Evolutionary conservation across 2,113 vertebrate genomes (phyloP).

Genomic region (Cheilinus undulatus): DNA sequence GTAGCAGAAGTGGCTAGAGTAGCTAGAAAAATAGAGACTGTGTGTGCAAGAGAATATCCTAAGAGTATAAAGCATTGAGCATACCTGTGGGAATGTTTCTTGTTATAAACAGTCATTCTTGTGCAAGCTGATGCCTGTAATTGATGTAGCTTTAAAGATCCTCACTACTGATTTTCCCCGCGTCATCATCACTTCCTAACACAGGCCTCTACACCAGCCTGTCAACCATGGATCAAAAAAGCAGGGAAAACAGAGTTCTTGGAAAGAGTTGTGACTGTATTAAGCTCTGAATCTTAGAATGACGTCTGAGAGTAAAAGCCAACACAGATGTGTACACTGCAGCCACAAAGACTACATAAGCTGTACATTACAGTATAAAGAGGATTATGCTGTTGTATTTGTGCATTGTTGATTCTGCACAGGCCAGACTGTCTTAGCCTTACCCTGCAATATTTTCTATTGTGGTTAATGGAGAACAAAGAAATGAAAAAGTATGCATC

Average conservation of each 20-base stretch:
- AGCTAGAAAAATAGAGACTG: conserved; percentile 7
- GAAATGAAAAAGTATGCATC: background rate
- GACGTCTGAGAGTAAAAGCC: conserved; percentile 15
- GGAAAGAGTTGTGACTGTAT: conserved; percentile 37
- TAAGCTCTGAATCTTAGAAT: conserved; percentile 23
- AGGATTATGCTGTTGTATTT: background rate
- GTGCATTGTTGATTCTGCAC: background rate
- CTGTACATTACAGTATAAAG: conserved; percentile 17
- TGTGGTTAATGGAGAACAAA: background rate
- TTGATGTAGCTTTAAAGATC: conserved; percentile 38
- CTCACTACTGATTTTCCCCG: conserved; percentile 36
- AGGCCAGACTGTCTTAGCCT: conserved; percentile 4
- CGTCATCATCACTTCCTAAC: conserved; percentile 54
- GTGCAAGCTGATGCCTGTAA: conserved; percentile 22
- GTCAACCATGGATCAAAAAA: conserved; percentile 40
- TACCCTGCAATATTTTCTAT: background rate
- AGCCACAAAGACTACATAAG: conserved; percentile 23
- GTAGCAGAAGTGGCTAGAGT: conserved; percentile 7
- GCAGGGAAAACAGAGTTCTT: conserved; percentile 15
- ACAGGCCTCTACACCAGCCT: conserved; percentile 11
- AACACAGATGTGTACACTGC: conserved; percentile 48
- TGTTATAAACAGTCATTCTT: conserved; percentile 21
- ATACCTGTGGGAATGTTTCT: background rate
- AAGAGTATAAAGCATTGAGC: background rate
- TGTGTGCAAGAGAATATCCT: conserved; percentile 14